phyloP scores from a whole-genome alignment of 2,113 vertebrate genomes.

The Scomber japonicus region DNA sequence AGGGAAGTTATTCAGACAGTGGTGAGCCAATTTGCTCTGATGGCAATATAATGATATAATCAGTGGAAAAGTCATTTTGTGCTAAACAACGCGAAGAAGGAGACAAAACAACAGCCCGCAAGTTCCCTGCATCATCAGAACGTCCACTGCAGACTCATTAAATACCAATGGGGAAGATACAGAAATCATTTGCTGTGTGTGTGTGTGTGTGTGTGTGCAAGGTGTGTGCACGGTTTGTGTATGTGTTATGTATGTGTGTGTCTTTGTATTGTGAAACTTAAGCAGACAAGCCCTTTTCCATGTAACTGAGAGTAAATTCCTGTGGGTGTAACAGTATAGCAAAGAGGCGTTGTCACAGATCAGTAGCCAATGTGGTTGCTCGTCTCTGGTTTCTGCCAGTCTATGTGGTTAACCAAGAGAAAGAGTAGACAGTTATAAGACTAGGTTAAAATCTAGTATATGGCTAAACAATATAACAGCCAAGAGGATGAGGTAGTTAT shows the following conservation, averaged over 20 bases:
- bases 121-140: constrained; percentile 35
- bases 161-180: background rate
- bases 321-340: constrained; percentile 54
- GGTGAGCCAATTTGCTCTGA: constrained; percentile 69
- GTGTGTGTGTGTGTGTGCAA: background rate
- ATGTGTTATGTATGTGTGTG: background rate
- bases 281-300: constrained; percentile 41
- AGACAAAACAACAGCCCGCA: constrained; percentile 52
- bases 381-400: constrained; percentile 53
- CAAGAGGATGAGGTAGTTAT: too few relatives aligned
- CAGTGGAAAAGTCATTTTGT: constrained; percentile 70
- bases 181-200: constrained; percentile 20
- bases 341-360: constrained; percentile 49
- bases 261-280: constrained; percentile 10
- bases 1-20: constrained; percentile 58
- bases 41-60: constrained; percentile 77
- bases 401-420: constrained; percentile 56
- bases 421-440: constrained; percentile 44
- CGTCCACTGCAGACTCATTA: constrained; percentile 44
- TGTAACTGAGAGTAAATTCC: constrained; percentile 51
- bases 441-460: too few relatives aligned
- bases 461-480: too few relatives aligned
- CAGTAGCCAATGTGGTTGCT: constrained; percentile 28
- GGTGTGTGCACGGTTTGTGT: constrained; percentile 1
- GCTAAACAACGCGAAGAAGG: constrained; percentile 52